Base-by-base conservation (phyloP, 2,888 invertebrate genomes). In the Tipula lateralis region DNA sequence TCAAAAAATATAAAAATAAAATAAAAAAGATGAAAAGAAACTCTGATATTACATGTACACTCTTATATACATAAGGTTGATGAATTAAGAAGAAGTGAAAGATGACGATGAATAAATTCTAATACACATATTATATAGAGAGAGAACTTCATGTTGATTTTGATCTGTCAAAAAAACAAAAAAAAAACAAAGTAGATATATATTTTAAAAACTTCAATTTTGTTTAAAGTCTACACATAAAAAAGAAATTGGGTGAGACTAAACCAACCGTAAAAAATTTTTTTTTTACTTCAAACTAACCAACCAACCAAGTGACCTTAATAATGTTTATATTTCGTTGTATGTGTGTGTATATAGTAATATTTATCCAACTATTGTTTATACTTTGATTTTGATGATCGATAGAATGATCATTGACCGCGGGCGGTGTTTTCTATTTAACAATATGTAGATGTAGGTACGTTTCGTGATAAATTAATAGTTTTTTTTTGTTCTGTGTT, bases 301-400 rank as follows among this genome's bases (percentile, higher is more conserved):
- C 82, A 82, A 82, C 82, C 82, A 82, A 82, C 82, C 82, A 82
- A 82, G 82, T 82, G 82, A 82, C 82, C 82, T 82, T 82, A 82
- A 82, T 82, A 30, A 30, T 82, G n/a, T 50, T 50, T 44, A 44
- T 44, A 29, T 82, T n/a, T 13, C 30, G 82, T 82, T 82, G 30
- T 24, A 12, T 66, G 66, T 66, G 24, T 66, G 9, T 44, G 16
- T 66, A 9, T 24, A 66, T 66, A 50, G 44, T 50, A 50, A 24
- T 66, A 66, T 66, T 66, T 24, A 19, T 24, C 66, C 24, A 66
- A 66, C 66, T 66, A 66, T 66, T 30, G 82, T 82, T 82, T 82
- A 32, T 82, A 30, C 7, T 30, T 29, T 82, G 1, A 13, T 82
- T 29, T 82, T 29, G 32, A 82, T 82, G 82, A 82, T 82, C 82